Conservation (phyloP, 2,797 vertebrate genomes). For the Botia kubotai region DNA sequence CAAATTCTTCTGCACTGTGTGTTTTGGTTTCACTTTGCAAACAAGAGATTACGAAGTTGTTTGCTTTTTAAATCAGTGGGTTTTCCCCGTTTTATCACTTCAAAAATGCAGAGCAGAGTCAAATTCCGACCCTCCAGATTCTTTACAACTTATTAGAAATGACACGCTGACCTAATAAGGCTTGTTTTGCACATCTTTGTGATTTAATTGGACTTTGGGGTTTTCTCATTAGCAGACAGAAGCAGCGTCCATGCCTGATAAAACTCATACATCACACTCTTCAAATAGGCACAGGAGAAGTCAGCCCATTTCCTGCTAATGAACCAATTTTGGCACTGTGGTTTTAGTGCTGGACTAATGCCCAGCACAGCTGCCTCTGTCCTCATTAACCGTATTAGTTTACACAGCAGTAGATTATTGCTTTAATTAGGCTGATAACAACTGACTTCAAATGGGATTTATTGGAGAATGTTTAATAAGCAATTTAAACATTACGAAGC, state of each 20-base stretch:
- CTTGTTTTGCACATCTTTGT: slow-evolving; percentile 54
- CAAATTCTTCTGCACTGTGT: slow-evolving; percentile 65
- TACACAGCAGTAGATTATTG: slow-evolving; percentile 66
- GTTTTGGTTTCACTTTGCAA: slow-evolving; percentile 71
- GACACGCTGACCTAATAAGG: slow-evolving; percentile 50
- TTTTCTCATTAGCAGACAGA: background rate
- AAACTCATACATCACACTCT: slow-evolving; percentile 18
- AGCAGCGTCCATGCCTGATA: background rate
- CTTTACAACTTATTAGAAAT: slow-evolving; percentile 62
- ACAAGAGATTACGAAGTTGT: slow-evolving; percentile 68
- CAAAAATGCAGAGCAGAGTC: slow-evolving; percentile 50
- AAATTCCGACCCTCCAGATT: slow-evolving; percentile 53
- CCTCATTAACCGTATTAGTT: slow-evolving; percentile 67
- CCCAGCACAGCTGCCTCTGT: slow-evolving; percentile 63
- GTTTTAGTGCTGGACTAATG: slow-evolving; percentile 56
- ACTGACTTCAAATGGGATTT: slow-evolving; percentile 53
- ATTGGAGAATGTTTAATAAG: slow-evolving; percentile 22
- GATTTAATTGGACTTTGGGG: slow-evolving; percentile 42
- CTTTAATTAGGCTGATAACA: slow-evolving; percentile 62
- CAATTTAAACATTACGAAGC: background rate
- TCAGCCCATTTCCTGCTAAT: slow-evolving; percentile 62
- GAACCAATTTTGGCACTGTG: slow-evolving; percentile 60
- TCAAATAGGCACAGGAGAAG: slow-evolving; percentile 1
- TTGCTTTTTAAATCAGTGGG: slow-evolving; percentile 70
- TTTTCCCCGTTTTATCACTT: slow-evolving; percentile 57